phyloP scores from a whole-genome alignment of 1,140 invertebrate species.

The Solen grandis region DNA sequence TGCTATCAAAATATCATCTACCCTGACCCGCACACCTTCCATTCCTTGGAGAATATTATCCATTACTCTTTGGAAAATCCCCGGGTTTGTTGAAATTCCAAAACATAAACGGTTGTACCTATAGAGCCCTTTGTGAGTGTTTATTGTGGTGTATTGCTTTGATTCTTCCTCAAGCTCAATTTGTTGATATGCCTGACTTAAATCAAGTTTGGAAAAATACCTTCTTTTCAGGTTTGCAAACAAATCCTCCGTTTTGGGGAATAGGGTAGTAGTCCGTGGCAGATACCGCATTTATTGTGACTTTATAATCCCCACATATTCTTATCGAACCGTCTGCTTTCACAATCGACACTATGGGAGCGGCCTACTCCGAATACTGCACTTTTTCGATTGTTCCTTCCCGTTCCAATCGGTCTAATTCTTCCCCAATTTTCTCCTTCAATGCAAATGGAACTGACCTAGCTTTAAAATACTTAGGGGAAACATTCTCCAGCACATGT shows the following conservation, averaged over 20 bases:
- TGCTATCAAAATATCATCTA: constrained; percentile 63
- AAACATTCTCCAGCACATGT: neutral
- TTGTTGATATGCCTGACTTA: constrained; percentile 63
- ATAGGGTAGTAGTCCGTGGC: constrained; percentile 66
- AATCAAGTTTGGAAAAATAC: constrained; percentile 74
- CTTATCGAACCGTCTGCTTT: constrained; percentile 75
- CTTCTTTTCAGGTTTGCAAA: constrained; percentile 64
- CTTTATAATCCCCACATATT: constrained; percentile 78
- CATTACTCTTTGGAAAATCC: constrained; percentile 82
- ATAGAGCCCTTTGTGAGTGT: constrained; percentile 71
- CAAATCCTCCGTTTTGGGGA: constrained; percentile 69
- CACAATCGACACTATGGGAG: constrained; percentile 75
- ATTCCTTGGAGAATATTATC: constrained; percentile 75
- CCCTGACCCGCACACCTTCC: constrained; percentile 27
- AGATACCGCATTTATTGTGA: constrained; percentile 74
- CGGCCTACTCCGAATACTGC: constrained; percentile 69
- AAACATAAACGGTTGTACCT: constrained; percentile 67
- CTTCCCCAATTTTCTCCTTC: constrained; percentile 58
- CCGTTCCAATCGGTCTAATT: constrained; percentile 58
- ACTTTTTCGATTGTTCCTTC: constrained; percentile 57
- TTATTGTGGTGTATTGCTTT: constrained; percentile 61
- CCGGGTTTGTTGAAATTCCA: constrained; percentile 81
- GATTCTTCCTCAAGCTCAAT: constrained; percentile 62
- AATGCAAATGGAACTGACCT: constrained; percentile 65
- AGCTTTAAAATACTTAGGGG: constrained; percentile 37